Percentiles rank a stretch among this genome's conserved stretches.
Conservation (phyloP, 2,888 invertebrate genomes). For the Orgyia antiqua region DNA sequence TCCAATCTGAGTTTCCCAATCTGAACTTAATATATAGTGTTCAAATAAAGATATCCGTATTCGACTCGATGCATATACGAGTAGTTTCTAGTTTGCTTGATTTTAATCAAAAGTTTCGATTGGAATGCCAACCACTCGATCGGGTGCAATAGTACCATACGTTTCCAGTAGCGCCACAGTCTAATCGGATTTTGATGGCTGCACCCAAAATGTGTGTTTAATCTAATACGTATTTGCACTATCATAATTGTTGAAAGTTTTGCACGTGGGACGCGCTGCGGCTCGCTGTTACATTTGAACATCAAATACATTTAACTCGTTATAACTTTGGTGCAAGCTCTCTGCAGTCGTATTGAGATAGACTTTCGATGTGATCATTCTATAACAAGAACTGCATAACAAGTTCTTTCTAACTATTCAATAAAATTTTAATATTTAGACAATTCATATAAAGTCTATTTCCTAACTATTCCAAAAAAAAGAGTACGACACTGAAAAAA, state of each 20-base stretch:
- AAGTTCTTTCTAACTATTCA: too few species aligned
- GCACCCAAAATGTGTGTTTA: slow-evolving; percentile 60
- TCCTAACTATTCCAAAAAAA: too few species aligned
- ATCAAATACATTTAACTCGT: slow-evolving; percentile 49
- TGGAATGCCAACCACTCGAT: slow-evolving; percentile 59
- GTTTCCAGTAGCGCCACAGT: slow-evolving; percentile 33
- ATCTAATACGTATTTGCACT: slow-evolving; percentile 65
- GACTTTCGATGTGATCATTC: slow-evolving; percentile 10
- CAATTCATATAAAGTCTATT: too few species aligned
- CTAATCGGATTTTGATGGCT: slow-evolving; percentile 60
- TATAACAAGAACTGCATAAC: slow-evolving; percentile 27
- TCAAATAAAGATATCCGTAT: slow-evolving; percentile 73
- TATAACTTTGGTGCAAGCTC: slow-evolving; percentile 47
- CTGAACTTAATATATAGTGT: slow-evolving; percentile 54
- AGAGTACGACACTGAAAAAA: too few species aligned
- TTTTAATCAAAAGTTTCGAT: slow-evolving; percentile 78
- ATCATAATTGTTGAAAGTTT: slow-evolving; percentile 62
- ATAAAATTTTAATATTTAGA: too few species aligned
- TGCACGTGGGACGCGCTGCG: slow-evolving; percentile 27
- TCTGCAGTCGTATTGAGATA: slow-evolving; percentile 23
- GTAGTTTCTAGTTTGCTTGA: slow-evolving; percentile 68
- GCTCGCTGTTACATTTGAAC: slow-evolving; percentile 25
- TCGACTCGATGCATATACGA: slow-evolving; percentile 47
- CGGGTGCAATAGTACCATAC: slow-evolving; percentile 52
- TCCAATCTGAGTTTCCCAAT: slow-evolving; percentile 53